Conservation (phyloP, 2,113 vertebrate species). For the Tauraco erythrolophus region DNA sequence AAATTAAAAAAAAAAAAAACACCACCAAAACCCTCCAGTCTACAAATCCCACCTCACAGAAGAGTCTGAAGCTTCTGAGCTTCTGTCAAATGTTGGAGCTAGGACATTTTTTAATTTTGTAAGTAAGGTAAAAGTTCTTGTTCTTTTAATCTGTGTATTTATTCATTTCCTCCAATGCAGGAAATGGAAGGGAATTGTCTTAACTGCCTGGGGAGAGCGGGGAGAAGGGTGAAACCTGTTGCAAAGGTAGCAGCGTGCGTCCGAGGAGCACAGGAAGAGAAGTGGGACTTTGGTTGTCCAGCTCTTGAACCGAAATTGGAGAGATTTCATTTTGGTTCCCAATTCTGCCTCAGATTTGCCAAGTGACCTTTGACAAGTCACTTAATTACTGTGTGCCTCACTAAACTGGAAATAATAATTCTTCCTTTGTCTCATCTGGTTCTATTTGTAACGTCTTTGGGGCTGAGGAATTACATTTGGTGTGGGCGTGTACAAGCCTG, state of each 20-base stretch:
- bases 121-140: slow-evolving; percentile 33
- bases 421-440: background rate
- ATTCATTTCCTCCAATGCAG: background rate
- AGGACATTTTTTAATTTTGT: background rate
- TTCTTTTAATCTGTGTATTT: background rate
- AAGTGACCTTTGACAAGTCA: slow-evolving; percentile 19
- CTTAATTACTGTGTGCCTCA: background rate
- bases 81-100: background rate
- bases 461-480: background rate
- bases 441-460: background rate
- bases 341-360: background rate
- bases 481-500: background rate
- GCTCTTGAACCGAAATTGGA: background rate
- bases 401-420: slow-evolving; percentile 4
- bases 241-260: background rate
- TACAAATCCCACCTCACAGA: background rate
- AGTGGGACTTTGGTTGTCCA: background rate
- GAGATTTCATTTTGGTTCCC: background rate
- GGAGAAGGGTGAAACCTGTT: background rate
- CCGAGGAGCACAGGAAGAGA: background rate
- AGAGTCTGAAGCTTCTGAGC: background rate
- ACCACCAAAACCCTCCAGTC: background rate
- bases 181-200: slow-evolving; percentile 18
- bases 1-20: background rate
- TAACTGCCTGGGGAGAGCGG: background rate